Evolutionary conservation across 2,888 invertebrate species (phyloP).

Genomic region (Tetragnatha montana): DNA sequence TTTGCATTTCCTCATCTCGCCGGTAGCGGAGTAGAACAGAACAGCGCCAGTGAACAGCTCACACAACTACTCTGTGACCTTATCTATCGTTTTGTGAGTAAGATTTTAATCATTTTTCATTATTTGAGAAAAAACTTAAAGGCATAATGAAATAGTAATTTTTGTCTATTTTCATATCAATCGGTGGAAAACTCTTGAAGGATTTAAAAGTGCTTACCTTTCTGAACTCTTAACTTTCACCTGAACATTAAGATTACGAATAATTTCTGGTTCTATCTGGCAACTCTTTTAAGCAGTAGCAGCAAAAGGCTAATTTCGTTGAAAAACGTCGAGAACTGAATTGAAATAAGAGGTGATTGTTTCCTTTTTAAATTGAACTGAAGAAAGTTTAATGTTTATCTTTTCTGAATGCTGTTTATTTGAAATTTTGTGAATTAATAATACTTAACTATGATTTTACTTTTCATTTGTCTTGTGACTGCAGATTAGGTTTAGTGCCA

Average conservation of each 20-base stretch:
- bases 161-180: no score
- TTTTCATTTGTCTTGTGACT: background rate
- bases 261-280: background rate
- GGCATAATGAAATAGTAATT: no score
- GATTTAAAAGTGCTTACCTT: no score
- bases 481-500: slow-evolving; percentile 25
- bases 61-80: no score
- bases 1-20: no score
- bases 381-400: slow-evolving; percentile 36
- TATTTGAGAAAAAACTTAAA: no score
- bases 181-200: no score
- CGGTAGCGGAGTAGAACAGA: no score
- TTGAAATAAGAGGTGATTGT: slow-evolving; percentile 67
- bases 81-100: no score
- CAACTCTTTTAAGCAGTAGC: background rate
- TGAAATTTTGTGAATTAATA: slow-evolving; percentile 6
- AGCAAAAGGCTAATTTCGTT: slow-evolving; percentile 14
- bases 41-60: no score
- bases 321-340: slow-evolving; percentile 57
- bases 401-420: slow-evolving; percentile 28
- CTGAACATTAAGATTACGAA: background rate
- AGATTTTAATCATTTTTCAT: no score
- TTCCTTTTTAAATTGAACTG: slow-evolving; percentile 54
- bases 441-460: background rate
- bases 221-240: no score